Base-by-base conservation (phyloP, 1,140 invertebrate genomes). In the Fopius arisanus region DNA sequence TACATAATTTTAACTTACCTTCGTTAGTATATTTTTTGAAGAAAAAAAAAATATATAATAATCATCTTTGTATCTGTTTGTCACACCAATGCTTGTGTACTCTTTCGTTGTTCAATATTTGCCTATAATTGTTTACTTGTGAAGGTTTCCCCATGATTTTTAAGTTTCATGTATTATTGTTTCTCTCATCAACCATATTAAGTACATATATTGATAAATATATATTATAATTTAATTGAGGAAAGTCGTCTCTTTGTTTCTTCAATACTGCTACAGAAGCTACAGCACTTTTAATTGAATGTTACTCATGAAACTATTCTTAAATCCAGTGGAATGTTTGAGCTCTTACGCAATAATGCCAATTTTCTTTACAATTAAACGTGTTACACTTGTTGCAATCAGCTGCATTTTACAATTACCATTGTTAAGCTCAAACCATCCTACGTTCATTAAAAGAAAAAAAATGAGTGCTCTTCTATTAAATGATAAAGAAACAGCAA, bases 401-500 rank as follows among this genome's bases (percentile, higher is more conserved):
- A 48, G 16, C 16, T 48, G 43, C 43, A 48, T 48, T 16, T 48
- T n/a, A 19, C 43, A 16, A 48, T 59, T 6, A 28, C 54, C 29
- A 41, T 67, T 41, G 33, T 67, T 14, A 41, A 16, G 21, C 66
- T 65, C 28, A 31, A 65, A 33, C 62, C 1, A 33, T 31, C 14
- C 26, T 65, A 31, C 12, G 14, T 33, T n/a, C 1, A 65, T 65
- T 31, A 65, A 31, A 65, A 29, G 9, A 40, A 14, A 41, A 67
- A 67, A 67, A 41, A 54, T 9, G 43, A 69, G 33, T 48, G 70
- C 37, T 40, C 40, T 68, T 31, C 51, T 71, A 59, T 68, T 29
- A 66, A 66, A 75, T 40, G 54, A 66, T 63, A 67, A 67, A 33
- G 31, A 23, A 72, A 77, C 31, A 54, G 37, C 69, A 78, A 78